Evolutionary conservation across 2,113 vertebrate species (phyloP), one percentile per base, ranked within the genome.

Genomic region (Crypturellus undulatus): DNA sequence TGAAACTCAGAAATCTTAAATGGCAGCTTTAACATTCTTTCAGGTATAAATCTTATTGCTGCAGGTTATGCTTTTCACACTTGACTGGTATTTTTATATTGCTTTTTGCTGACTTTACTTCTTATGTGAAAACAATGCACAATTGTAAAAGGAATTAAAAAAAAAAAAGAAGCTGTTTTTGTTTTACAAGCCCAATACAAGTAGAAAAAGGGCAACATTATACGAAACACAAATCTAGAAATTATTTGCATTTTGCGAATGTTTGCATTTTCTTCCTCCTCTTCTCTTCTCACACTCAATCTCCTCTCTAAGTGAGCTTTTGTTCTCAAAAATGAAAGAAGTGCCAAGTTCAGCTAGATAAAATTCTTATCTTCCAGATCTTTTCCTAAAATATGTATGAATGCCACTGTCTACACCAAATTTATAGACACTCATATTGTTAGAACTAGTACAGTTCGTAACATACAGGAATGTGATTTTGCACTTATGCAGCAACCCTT

Each of bases 1-100:
- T 3, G 64, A 94, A 91, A 96, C 83, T 96, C 94, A 95, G 90
- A 95, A 96, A 96, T 88, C 92, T 96, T 87, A 97, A 97, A 97
- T 92, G 80, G 84, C 56, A 94, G 84, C 89, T 93, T 95, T 84
- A 91, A 64, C 77, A 78, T 96, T 91, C 87, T 91, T 89, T 90
- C 92, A 94, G 90, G 81, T 93, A 97, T 95, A 86, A 82, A 93
- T 95, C 84, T 96, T 92, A 91, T 75, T 93, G 84, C 84, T 91
- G 76, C 25, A 95, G 78, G 92, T 89, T 93, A 90, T 80, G 83
- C n/a, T 92, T 96, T 97, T 97, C 84, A 91, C 78, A 92, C 95
- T 85, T 84, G 92, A 91, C 84, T 96, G 94, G 71, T 94, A 96
- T 78, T 96, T 97, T 94, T 96, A 89, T 96, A 95, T 88, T 81